phyloP scores from a whole-genome alignment of 2,797 vertebrate species.

The Clarias platycephalus region DNA sequence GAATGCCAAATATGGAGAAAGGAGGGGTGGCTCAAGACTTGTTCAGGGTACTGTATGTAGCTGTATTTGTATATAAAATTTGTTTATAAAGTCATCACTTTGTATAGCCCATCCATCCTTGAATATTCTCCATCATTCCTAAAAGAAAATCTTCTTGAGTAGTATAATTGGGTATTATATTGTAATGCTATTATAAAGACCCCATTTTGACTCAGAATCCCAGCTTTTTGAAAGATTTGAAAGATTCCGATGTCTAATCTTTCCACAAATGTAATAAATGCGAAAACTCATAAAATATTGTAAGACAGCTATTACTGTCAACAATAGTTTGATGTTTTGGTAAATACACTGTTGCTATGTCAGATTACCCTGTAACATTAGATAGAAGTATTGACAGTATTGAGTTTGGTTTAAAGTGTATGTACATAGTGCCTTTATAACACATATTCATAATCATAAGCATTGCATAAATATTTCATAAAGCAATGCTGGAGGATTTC shows the following conservation, averaged over 20 bases:
- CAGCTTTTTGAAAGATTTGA: neutral
- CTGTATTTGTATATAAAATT: neutral
- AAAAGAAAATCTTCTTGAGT: neutral
- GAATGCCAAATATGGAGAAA: no score
- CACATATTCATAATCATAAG: neutral
- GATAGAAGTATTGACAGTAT: neutral
- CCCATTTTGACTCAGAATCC: neutral
- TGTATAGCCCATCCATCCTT: neutral
- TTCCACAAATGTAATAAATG: neutral
- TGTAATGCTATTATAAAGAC: neutral
- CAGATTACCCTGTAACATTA: neutral
- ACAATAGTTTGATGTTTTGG: no score
- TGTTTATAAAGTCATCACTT: neutral
- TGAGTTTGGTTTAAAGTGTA: neutral
- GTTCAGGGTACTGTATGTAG: neutral
- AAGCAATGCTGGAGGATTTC: neutral
- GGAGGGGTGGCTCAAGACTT: no score
- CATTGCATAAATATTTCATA: conserved; percentile 5
- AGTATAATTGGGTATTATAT: no score
- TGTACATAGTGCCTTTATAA: neutral
- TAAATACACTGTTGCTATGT: neutral
- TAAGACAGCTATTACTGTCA: neutral
- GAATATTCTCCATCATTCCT: neutral
- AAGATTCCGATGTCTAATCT: neutral
- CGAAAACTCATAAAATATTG: neutral